Conservation (phyloP, 2,888 invertebrate species). For the Drosophila anceps region DNA sequence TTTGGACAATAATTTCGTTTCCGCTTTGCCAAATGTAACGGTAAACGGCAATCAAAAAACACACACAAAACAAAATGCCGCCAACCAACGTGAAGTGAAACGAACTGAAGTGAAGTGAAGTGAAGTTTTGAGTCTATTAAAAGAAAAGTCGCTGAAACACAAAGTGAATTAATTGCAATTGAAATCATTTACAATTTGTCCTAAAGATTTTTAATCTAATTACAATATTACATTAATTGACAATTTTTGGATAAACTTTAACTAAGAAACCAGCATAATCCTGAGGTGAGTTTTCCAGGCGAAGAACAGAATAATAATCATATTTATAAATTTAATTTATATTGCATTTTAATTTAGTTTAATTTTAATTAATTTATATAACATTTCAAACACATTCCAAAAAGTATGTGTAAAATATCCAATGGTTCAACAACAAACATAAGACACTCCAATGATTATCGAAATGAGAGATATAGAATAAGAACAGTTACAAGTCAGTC, state of each 20-base stretch:
- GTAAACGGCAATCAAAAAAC: constrained; percentile 19
- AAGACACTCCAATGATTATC: no score
- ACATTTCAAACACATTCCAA: no score
- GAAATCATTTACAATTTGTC: background rate
- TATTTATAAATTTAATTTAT: no score
- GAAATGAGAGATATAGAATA: background rate
- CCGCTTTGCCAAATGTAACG: constrained; percentile 57
- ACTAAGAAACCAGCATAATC: constrained; percentile 68
- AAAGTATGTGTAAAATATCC: no score
- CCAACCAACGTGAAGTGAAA: constrained; percentile 22
- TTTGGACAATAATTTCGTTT: constrained; percentile 71
- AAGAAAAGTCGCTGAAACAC: background rate
- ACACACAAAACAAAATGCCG: constrained; percentile 34
- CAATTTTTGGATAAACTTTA: constrained; percentile 62
- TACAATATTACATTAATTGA: background rate
- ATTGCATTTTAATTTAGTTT: background rate
- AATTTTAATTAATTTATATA: no score
- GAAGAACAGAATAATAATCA: background rate
- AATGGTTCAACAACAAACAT: no score
- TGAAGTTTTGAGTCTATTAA: background rate
- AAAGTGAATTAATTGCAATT: constrained; percentile 9
- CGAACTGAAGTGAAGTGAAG: background rate
- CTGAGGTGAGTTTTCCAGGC: constrained; percentile 60
- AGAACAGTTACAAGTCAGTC: background rate
- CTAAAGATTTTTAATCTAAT: background rate